Percentiles rank a stretch among this genome's conserved stretches.
Evolutionary conservation across 2,888 invertebrate genomes (phyloP).

Genomic region (Mythimna vitellina): DNA sequence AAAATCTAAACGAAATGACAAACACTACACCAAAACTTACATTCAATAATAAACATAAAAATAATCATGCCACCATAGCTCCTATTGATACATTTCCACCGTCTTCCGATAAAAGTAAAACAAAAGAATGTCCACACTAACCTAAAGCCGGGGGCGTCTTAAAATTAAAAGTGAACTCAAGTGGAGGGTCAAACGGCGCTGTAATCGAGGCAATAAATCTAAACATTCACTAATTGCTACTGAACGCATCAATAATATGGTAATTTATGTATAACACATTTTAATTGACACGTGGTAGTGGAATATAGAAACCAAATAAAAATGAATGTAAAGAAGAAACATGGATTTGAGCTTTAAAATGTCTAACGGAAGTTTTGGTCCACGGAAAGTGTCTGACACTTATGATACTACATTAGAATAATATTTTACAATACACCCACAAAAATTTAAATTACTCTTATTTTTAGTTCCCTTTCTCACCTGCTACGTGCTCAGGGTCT

Average conservation of each 20-base stretch:
- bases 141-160: conserved; percentile 33
- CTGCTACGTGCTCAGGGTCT: too few species aligned
- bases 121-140: conserved; percentile 43
- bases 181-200: conserved; percentile 73
- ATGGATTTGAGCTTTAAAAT: too few species aligned
- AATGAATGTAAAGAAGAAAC: not conserved
- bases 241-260: conserved; percentile 60
- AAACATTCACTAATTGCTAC: conserved; percentile 73
- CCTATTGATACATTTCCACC: too few species aligned
- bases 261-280: conserved; percentile 30
- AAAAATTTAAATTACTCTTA: too few species aligned
- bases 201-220: conserved; percentile 83
- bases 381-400: too few species aligned
- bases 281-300: conserved; percentile 5
- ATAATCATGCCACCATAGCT: not conserved
- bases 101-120: not conserved
- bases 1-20: too few species aligned
- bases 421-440: too few species aligned
- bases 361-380: too few species aligned
- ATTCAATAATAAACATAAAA: not conserved
- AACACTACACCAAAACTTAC: not conserved
- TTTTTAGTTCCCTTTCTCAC: too few species aligned
- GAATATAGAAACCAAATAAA: not conserved
- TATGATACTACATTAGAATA: too few species aligned
- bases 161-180: conserved; percentile 69